Conservation (phyloP, 1,140 invertebrate species). For the Cheumatopsyche charites region DNA sequence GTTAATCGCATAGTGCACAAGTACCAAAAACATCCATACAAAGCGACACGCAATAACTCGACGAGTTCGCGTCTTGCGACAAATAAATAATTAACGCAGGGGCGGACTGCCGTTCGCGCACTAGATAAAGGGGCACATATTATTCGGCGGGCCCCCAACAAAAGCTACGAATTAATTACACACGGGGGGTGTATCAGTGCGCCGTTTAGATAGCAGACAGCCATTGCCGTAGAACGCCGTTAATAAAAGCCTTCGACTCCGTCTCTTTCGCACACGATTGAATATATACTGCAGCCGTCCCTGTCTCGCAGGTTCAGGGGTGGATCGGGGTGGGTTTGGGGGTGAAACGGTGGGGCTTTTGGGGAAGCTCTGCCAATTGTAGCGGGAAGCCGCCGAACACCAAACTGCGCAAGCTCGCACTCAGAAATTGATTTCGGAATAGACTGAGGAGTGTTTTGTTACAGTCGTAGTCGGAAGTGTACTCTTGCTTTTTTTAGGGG, state of each 20-base stretch:
- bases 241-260: conserved; percentile 32
- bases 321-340: conserved; percentile 9
- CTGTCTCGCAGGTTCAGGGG: not conserved
- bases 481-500: too few relatives aligned
- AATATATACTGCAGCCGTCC: too few relatives aligned
- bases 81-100: not conserved
- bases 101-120: conserved; percentile 8
- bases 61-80: too few relatives aligned
- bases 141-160: conserved; percentile 32
- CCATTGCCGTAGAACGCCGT: conserved; percentile 37
- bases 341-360: conserved; percentile 18
- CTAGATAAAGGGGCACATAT: conserved; percentile 37
- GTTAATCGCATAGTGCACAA: too few relatives aligned
- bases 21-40: too few relatives aligned
- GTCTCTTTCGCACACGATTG: too few relatives aligned
- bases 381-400: conserved; percentile 1
- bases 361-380: conserved; percentile 32
- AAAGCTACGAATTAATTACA: conserved; percentile 41
- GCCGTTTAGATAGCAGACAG: conserved; percentile 40
- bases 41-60: too few relatives aligned
- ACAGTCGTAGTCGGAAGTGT: too few relatives aligned
- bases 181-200: conserved; percentile 37
- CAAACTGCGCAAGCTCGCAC: not conserved
- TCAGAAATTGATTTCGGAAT: too few relatives aligned
- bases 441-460: too few relatives aligned